These are phyloP conservation scores for Archilochus colubris DNA, from an alignment of 2,113 vertebrate species.

Conservation along the genomic window DNA sequence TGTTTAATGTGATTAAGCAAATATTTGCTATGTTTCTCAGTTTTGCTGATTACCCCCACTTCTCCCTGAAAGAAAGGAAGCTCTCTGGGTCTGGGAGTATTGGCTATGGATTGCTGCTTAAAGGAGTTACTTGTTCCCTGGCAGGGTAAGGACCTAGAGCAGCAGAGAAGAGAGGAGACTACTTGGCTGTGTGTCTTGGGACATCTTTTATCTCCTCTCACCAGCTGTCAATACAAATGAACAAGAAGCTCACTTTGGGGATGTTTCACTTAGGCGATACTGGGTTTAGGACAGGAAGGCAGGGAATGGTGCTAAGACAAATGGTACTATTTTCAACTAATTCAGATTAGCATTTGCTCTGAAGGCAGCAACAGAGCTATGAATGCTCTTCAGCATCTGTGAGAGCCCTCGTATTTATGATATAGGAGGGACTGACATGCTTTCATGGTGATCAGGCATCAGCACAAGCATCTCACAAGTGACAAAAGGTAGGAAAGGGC, in stretches of 20 bases:
- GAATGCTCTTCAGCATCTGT: not conserved
- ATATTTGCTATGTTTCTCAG: not conserved
- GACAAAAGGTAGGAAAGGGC: not conserved
- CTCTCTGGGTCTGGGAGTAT: not conserved
- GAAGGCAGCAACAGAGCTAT: not conserved
- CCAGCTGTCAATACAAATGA: not conserved
- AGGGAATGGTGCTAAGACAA: not conserved
- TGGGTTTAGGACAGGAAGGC: not conserved
- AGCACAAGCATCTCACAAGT: not conserved
- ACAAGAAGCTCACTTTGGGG: not conserved
- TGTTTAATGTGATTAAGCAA: not conserved
- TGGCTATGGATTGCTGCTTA: rapidly evolving
- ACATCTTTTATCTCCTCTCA: not conserved
- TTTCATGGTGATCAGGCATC: not conserved
- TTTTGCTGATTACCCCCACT: not conserved
- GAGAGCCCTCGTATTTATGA: not conserved
- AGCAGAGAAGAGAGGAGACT: not conserved
- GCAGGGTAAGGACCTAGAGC: not conserved
- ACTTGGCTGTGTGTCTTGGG: not conserved
- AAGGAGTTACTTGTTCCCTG: not conserved
- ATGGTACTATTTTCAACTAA: not conserved
- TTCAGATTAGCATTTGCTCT: constrained; percentile 10
- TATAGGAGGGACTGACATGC: not conserved
- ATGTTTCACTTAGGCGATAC: not conserved
- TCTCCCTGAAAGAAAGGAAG: not conserved